Evolutionary conservation across 2,888 invertebrate species (phyloP).

Genomic region (Heliconius aoede): DNA sequence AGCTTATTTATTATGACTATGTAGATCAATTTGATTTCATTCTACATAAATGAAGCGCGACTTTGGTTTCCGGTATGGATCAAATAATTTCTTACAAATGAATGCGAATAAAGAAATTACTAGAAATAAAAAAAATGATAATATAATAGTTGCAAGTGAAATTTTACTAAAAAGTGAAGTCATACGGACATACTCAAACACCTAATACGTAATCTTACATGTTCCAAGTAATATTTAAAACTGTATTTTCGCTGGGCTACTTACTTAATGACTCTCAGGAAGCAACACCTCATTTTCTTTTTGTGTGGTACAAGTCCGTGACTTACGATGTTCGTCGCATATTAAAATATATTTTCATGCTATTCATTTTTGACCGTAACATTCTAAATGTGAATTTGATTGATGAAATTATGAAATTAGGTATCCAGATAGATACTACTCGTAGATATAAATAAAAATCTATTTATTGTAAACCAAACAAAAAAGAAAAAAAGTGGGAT

Average conservation of each 20-base stretch:
- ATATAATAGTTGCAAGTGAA: not conserved
- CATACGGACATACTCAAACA: conserved; percentile 5
- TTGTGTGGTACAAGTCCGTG: conserved; percentile 12
- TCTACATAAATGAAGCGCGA: not conserved
- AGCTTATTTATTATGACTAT: not conserved
- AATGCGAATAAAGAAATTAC: not conserved
- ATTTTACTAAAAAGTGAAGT: not conserved
- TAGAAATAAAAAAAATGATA: not conserved
- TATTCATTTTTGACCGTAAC: not conserved
- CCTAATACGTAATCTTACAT: not conserved
- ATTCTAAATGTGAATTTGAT: not conserved
- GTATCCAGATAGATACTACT: not conserved
- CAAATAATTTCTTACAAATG: not conserved
- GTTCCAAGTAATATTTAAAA: conserved; percentile 16
- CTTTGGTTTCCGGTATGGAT: not conserved
- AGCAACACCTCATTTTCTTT: conserved; percentile 24
- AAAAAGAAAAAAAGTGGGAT: too few relatives aligned
- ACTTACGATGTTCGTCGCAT: conserved; percentile 11
- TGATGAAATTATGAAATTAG: not conserved
- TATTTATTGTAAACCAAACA: too few relatives aligned
- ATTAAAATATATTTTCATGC: conserved; percentile 21
- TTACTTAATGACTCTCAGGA: conserved; percentile 26
- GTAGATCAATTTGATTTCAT: not conserved
- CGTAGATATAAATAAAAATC: not conserved
- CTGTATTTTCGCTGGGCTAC: conserved; percentile 20